A percentile compares a stretch with the other conserved stretches of the same genome.
These are phyloP conservation scores for Drosophila grimshawi DNA, from an alignment of 1,140 invertebrate genomes.

Conservation along the genomic window DNA sequence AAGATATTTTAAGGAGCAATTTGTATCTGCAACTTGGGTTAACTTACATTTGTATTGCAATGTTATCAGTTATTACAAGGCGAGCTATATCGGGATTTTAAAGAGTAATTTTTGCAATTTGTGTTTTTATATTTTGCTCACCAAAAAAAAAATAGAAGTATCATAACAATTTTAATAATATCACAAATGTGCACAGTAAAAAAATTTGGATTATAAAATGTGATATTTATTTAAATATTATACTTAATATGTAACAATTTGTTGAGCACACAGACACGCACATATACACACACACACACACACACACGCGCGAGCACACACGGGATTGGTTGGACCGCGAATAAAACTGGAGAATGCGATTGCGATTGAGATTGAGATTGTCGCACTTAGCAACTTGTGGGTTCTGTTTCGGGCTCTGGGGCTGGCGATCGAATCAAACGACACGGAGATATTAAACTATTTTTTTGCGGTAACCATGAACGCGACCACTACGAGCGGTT, in stretches of 20 bases:
- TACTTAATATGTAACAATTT: conserved; percentile 18
- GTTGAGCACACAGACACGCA: not conserved
- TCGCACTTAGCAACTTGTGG: conserved; percentile 5
- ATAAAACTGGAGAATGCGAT: conserved; percentile 28
- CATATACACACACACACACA: not conserved
- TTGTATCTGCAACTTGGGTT: not conserved
- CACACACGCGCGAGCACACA: not conserved
- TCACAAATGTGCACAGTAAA: conserved; percentile 56
- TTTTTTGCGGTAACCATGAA: conserved; percentile 85
- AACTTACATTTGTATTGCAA: conserved; percentile 21
- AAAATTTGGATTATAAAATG: conserved; percentile 32
- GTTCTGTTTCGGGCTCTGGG: conserved; percentile 12
- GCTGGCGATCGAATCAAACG: conserved; percentile 84
- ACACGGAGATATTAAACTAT: conserved; percentile 84
- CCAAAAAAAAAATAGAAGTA: conserved; percentile 36
- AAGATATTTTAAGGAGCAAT: not conserved
- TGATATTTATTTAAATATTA: conserved; percentile 7
- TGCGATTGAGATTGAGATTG: conserved; percentile 1
- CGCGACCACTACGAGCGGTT: conserved; percentile 83
- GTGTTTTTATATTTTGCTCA: conserved; percentile 11
- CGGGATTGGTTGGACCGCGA: not conserved
- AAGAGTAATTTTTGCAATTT: conserved; percentile 7
- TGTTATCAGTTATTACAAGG: conserved; percentile 1
- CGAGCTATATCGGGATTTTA: not conserved
- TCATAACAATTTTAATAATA: conserved; percentile 27